Percentiles rank a stretch among this genome's conserved stretches.
These are phyloP conservation scores for Dicrostonyx torquatus DNA, from an alignment of 2,797 vertebrate genomes.

Conservation along the genomic window DNA sequence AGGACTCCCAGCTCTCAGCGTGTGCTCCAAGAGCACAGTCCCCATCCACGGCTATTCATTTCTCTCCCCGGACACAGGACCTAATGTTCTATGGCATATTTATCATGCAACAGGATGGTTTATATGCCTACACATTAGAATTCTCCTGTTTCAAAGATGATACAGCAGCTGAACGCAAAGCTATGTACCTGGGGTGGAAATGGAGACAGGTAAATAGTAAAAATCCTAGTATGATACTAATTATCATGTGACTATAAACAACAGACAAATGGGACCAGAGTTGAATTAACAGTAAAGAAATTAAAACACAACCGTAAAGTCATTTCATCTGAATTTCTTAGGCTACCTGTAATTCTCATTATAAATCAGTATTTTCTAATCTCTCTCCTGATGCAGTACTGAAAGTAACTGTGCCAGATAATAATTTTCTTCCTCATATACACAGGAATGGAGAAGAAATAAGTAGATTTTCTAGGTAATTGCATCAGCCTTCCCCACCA, in stretches of 20 bases:
- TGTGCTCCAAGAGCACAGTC: constrained; percentile 27
- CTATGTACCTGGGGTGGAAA: not conserved
- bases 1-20: not conserved
- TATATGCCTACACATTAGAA: constrained; percentile 59
- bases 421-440: constrained; percentile 6
- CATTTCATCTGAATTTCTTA: constrained; percentile 68
- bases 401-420: constrained; percentile 49
- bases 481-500: constrained; percentile 18
- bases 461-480: constrained; percentile 51
- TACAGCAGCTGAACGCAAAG: constrained; percentile 41
- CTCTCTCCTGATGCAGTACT: constrained; percentile 49
- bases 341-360: constrained; percentile 30
- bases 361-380: constrained; percentile 70
- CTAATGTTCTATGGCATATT: constrained; percentile 69
- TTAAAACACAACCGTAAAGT: constrained; percentile 51
- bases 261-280: not conserved
- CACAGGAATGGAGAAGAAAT: constrained; percentile 39
- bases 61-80: constrained; percentile 51
- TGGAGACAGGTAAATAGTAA: not conserved
- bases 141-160: constrained; percentile 33
- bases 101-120: constrained; percentile 70
- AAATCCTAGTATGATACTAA: constrained; percentile 41
- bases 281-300: constrained; percentile 25
- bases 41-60: constrained; percentile 62
- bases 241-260: constrained; percentile 35